These are phyloP conservation scores for Lycaena phlaeas DNA, from an alignment of 2,888 invertebrate genomes.

Conservation along the genomic window DNA sequence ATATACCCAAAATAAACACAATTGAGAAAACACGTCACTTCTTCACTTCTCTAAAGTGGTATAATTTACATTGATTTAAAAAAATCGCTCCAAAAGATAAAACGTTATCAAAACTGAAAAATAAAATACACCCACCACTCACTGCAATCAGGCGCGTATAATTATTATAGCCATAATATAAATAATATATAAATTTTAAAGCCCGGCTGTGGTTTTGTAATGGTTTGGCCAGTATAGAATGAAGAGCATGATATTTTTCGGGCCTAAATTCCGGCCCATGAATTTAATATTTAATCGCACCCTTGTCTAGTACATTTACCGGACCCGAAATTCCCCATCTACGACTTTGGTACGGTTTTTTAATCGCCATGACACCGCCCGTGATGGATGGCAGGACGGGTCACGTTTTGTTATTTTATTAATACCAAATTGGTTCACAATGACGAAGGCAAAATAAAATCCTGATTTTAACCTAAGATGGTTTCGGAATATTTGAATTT, in stretches of 20 bases:
- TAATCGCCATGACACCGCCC: conserved; percentile 60
- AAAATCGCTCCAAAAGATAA: conserved; percentile 1
- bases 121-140: conserved; percentile 14
- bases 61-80: no score
- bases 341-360: conserved; percentile 43
- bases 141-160: conserved; percentile 20
- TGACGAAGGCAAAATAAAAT: conserved; percentile 50
- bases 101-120: conserved; percentile 10
- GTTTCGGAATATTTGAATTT: background rate
- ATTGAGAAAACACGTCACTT: no score
- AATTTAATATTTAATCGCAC: conserved; percentile 72
- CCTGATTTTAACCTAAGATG: conserved; percentile 9
- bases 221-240: conserved; percentile 33
- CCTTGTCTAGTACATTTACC: conserved; percentile 70
- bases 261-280: conserved; percentile 66
- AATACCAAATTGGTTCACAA: conserved; percentile 67
- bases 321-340: conserved; percentile 48
- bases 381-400: conserved; percentile 62
- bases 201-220: conserved; percentile 46
- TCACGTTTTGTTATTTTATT: conserved; percentile 73
- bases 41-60: no score
- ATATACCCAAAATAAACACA: no score
- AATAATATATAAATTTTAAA: conserved; percentile 48
- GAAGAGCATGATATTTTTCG: conserved; percentile 42
- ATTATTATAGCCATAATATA: conserved; percentile 32